Evolutionary conservation across 1,140 invertebrate genomes (phyloP).

Genomic region (Cydia amplana): DNA sequence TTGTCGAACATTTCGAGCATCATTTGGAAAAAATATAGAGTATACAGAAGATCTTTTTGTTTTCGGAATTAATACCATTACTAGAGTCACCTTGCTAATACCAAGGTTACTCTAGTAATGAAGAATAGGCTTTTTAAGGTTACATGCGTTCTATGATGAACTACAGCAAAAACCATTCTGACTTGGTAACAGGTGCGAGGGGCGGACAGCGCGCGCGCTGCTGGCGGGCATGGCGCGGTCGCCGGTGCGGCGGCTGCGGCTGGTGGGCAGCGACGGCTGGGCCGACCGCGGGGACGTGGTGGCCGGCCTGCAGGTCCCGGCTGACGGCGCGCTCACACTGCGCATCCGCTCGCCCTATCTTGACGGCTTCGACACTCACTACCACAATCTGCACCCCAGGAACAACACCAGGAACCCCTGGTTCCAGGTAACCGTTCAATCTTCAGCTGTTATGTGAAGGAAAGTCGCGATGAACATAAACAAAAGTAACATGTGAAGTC

Average conservation of each 20-base stretch:
- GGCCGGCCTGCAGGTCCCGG: slow-evolving; percentile 82
- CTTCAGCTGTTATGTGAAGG: no score
- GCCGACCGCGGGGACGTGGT: slow-evolving; percentile 87
- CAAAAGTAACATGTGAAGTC: no score
- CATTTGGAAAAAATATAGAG: no score
- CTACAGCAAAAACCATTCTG: no score
- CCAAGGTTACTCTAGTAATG: no score
- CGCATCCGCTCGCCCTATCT: slow-evolving; percentile 87
- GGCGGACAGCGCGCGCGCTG: slow-evolving; percentile 85
- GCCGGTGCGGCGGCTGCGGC: slow-evolving; percentile 83
- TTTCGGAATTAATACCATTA: no score
- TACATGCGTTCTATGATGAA: no score
- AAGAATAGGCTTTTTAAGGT: no score
- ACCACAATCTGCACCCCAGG: slow-evolving; percentile 83
- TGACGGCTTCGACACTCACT: slow-evolving; percentile 84
- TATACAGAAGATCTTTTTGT: no score
- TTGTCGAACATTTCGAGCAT: no score
- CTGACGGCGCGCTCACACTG: slow-evolving; percentile 86
- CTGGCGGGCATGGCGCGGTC: slow-evolving; percentile 83
- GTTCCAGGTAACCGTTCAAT: slow-evolving; percentile 80
- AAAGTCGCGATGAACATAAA: no score
- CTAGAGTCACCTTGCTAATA: no score
- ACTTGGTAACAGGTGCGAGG: slow-evolving; percentile 81
- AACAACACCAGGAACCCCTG: slow-evolving; percentile 87
- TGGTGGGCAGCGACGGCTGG: slow-evolving; percentile 86